Evolutionary conservation across 2,888 invertebrate genomes (phyloP).

Genomic region (Cephus nigrinus): DNA sequence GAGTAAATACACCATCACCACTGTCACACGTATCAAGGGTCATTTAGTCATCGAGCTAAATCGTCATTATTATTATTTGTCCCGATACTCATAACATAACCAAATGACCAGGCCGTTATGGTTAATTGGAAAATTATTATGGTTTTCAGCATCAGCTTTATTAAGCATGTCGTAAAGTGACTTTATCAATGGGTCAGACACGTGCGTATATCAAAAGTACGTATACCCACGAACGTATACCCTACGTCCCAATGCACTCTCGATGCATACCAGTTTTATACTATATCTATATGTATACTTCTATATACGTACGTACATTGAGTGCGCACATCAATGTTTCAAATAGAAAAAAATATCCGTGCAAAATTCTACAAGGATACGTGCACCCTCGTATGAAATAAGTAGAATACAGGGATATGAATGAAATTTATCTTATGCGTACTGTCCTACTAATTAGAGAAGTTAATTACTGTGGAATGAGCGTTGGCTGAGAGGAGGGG

Average conservation of each 20-base stretch:
- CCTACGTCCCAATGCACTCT: not conserved
- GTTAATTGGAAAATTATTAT: not conserved
- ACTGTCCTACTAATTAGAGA: constrained; percentile 5
- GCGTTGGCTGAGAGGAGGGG: not conserved
- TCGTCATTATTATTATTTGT: not conserved
- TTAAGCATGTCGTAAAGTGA: not conserved
- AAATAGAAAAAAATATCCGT: not conserved
- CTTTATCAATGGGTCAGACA: not conserved
- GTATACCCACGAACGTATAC: not conserved
- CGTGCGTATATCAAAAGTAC: not conserved
- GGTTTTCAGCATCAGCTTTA: not conserved
- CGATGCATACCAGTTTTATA: not conserved
- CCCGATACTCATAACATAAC: not conserved
- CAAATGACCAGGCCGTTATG: not conserved
- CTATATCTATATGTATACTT: not conserved
- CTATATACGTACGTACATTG: not conserved
- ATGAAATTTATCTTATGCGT: constrained; percentile 1
- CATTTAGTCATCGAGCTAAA: not conserved
- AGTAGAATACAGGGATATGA: not conserved
- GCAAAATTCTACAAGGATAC: not conserved
- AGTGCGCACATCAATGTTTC: not conserved
- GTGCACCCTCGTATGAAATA: not conserved
- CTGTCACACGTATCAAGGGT: not conserved
- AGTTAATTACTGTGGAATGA: not conserved
- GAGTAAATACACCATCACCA: not conserved